Conservation (phyloP, 2,113 vertebrate genomes). For the Mesitornis unicolor region DNA sequence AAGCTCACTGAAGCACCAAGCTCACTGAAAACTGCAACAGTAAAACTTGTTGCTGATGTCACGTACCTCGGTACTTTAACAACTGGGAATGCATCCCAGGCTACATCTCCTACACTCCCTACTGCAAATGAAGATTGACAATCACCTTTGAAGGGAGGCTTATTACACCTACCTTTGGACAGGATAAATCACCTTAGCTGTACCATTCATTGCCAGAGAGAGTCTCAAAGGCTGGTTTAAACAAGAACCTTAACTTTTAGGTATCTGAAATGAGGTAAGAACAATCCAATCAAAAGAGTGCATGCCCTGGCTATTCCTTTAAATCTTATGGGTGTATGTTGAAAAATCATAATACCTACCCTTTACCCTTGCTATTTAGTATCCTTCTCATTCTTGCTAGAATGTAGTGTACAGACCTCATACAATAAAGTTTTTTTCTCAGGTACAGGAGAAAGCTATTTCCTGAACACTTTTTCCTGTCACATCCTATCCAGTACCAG, state of each 20-base stretch:
- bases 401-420: background rate
- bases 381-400: background rate
- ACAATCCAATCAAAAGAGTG: background rate
- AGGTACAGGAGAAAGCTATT: background rate
- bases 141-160: background rate
- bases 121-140: background rate
- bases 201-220: background rate
- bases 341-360: background rate
- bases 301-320: background rate
- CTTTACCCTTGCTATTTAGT: background rate
- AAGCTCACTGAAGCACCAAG: background rate
- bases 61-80: background rate
- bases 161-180: background rate
- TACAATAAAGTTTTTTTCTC: background rate
- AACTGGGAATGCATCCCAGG: background rate
- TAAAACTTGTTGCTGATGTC: background rate
- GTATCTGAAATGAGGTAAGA: background rate
- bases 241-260: background rate
- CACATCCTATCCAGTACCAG: background rate
- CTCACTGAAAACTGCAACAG: background rate
- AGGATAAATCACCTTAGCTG: background rate
- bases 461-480: background rate
- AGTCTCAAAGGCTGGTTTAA: background rate
- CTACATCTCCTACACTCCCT: background rate
- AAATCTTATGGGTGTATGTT: background rate